Base-by-base conservation (phyloP, 2,797 vertebrate species). In the Poeciliopsis presidionis region DNA sequence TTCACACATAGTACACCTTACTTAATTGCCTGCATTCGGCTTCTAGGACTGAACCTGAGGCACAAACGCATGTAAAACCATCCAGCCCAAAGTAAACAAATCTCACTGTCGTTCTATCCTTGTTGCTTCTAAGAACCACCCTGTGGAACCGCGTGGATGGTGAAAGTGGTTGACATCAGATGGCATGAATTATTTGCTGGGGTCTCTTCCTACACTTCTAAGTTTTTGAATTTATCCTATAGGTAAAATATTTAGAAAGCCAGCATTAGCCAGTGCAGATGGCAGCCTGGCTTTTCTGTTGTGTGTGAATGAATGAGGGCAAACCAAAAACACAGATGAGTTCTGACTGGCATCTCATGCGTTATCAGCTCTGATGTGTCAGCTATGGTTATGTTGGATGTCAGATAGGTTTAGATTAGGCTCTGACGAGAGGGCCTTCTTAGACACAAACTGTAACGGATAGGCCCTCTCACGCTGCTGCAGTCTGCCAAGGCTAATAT, bases 191-290 rank as follows among this genome's bases (percentile, higher is more conserved):
- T 93, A 92, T 93, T 95, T 90, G 87, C 87, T 84, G 73, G 82
- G 80, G 83, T 86, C 81, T 89, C 77, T 83, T 90, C 82, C 84
- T 79, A 87, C 79, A 69, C 82, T 81, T 87, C 75, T 84, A 83
- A 78, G 72, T 87, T 88, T 89, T 88, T 90, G 80, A 76, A 74
- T 85, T 88, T 83, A 90, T 91, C 80, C 86, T 84, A 77, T 20
- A 86, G 84, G 85, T 95, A 77, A 94, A 94, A 95, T 95, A 93
- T 94, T 93, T 86, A 94, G 94, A 86, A 79, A 33, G 67, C 73
- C 53, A 70, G 55, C 72, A 55, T 86, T 79, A 80, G 73, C 76
- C 86, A 76, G 75, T 2, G 33, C 74, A 85, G 84, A 86, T 46
- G 70, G 83, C 82, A 55, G 76, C 77, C 81, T 79, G 73, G 74